A percentile compares a stretch with the other conserved stretches of the same genome.
Evolutionary conservation across 2,113 vertebrate genomes (phyloP).

Genomic region (Cisticola juncidis): DNA sequence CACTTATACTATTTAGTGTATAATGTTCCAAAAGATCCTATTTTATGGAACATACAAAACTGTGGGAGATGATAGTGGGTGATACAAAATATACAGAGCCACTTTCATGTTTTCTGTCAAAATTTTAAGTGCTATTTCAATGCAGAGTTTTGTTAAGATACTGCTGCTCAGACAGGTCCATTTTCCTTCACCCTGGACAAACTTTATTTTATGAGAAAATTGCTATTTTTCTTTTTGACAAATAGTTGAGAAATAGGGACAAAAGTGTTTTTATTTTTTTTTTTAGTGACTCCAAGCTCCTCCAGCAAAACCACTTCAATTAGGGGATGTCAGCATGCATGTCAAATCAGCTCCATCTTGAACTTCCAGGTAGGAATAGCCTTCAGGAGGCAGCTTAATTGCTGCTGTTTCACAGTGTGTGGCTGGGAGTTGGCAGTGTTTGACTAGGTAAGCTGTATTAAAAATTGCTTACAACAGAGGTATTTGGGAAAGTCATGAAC

Average conservation of each 20-base stretch:
- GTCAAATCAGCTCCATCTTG: not conserved
- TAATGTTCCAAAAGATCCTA: not conserved
- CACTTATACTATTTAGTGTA: not conserved
- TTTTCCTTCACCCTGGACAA: not conserved
- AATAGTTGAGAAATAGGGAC: not conserved
- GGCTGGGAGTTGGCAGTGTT: not conserved
- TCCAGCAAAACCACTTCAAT: not conserved
- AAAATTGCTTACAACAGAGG: not conserved
- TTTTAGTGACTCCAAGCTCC: not conserved
- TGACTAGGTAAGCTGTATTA: not conserved
- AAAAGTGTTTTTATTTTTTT: not conserved
- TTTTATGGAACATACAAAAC: not conserved
- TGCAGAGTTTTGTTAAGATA: not conserved
- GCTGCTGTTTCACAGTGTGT: not conserved
- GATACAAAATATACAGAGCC: not conserved
- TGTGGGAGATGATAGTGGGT: not conserved
- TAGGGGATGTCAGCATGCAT: not conserved
- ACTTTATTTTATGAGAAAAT: not conserved
- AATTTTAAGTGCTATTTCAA: not conserved
- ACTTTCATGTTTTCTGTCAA: not conserved
- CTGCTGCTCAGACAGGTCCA: not conserved
- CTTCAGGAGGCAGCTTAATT: not conserved
- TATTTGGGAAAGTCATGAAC: not conserved
- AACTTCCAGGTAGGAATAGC: not conserved
- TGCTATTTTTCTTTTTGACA: not conserved